Conservation (phyloP, 2,113 vertebrate genomes). For the Leptosomus discolor region DNA sequence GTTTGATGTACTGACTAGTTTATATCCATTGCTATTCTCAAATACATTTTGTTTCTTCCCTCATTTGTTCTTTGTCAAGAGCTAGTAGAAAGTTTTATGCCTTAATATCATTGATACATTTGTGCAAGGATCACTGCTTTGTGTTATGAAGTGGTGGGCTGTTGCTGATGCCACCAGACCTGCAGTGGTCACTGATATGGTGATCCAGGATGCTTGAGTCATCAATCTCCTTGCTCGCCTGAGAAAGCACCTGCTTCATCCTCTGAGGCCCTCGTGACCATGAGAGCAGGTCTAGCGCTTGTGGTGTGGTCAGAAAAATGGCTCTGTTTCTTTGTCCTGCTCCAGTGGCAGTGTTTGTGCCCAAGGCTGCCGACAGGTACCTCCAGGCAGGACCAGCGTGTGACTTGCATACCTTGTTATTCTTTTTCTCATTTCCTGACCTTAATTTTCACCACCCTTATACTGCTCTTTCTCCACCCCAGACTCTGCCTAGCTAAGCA, state of each 20-base stretch:
- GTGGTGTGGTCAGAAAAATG: background rate
- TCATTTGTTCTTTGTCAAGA: background rate
- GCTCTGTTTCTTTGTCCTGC: background rate
- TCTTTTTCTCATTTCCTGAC: background rate
- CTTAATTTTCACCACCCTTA: background rate
- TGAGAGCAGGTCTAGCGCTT: background rate
- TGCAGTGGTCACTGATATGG: background rate
- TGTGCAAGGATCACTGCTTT: background rate
- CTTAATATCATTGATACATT: background rate
- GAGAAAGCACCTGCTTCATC: background rate
- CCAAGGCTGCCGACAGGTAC: accelerated
- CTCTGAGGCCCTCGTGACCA: background rate
- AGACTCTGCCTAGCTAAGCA: background rate
- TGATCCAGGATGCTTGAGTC: background rate
- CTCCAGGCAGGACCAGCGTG: accelerated
- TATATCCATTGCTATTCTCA: background rate
- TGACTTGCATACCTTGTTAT: background rate
- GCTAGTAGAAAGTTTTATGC: background rate
- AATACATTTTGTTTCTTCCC: background rate
- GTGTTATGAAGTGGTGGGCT: background rate
- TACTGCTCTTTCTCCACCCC: background rate
- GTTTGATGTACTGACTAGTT: background rate
- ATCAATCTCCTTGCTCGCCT: background rate
- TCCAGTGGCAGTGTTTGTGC: background rate
- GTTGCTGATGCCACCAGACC: background rate